Evolutionary conservation across 2,888 invertebrate species (phyloP).

Genomic region (Limnephilus auricula): DNA sequence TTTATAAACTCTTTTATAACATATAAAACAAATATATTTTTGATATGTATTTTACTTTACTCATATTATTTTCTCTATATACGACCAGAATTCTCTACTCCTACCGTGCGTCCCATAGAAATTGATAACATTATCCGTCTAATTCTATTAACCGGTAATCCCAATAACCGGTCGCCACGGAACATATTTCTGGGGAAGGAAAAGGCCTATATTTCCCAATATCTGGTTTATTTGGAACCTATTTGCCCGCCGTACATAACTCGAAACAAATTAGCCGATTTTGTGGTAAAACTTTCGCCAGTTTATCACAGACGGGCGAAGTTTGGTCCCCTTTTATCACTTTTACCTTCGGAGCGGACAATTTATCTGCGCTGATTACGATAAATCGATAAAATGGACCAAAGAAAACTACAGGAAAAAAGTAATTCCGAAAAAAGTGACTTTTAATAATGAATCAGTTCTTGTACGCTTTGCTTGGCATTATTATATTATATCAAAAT

Average conservation of each 20-base stretch:
- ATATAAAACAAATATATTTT: background rate
- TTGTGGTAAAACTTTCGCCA: background rate
- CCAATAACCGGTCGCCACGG: background rate
- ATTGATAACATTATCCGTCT: background rate
- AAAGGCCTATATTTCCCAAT: background rate
- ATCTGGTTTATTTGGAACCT: background rate
- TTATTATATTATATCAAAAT: too few relatives aligned
- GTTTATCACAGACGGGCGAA: background rate
- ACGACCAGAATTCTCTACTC: background rate
- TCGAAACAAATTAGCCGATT: slow-evolving; percentile 2
- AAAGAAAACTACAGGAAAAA: background rate
- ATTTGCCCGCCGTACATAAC: background rate
- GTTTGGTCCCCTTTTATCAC: background rate
- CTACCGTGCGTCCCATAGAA: background rate
- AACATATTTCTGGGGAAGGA: background rate
- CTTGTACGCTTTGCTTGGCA: too few relatives aligned
- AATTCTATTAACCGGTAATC: background rate
- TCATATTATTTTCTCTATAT: background rate
- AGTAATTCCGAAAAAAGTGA: background rate
- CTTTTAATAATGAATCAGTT: background rate
- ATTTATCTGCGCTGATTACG: background rate
- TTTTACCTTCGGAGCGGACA: background rate
- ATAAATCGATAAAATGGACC: background rate
- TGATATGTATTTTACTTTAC: background rate
- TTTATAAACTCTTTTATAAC: too few relatives aligned